Conservation (phyloP, 2,113 vertebrate genomes). For the Argyrosomus japonicus region DNA sequence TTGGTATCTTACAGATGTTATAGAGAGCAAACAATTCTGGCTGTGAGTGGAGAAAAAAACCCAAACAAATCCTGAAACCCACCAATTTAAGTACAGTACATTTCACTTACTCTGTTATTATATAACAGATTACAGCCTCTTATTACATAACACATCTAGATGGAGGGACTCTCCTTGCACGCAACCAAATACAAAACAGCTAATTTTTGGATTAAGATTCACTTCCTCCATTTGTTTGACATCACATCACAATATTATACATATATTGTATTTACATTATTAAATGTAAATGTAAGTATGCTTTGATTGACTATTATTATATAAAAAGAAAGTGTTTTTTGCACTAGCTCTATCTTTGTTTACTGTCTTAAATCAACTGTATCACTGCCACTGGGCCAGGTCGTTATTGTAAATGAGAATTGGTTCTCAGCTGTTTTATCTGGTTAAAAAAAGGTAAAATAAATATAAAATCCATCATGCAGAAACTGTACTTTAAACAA, state of each 20-base stretch:
- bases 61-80: slow-evolving; percentile 26
- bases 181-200: slow-evolving; percentile 34
- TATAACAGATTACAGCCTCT: slow-evolving; percentile 54
- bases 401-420: no score
- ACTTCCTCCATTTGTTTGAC: slow-evolving; percentile 18
- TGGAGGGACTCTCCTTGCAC: slow-evolving; percentile 26
- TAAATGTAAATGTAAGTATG: not conserved
- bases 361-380: no score
- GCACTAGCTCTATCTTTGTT: no score
- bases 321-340: not conserved
- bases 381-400: no score
- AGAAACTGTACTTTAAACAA: not conserved
- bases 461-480: no score
- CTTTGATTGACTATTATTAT: not conserved
- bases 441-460: no score
- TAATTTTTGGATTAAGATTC: slow-evolving; percentile 37
- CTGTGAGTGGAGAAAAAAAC: slow-evolving; percentile 1
- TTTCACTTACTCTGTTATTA: slow-evolving; percentile 56
- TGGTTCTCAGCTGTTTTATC: no score
- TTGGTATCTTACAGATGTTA: slow-evolving; percentile 31
- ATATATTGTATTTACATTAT: not conserved
- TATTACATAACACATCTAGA: slow-evolving; percentile 49
- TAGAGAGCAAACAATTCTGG: not conserved
- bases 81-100: slow-evolving; percentile 31
- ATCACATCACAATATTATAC: not conserved